Evolutionary conservation across 2,113 vertebrate genomes (phyloP).

Genomic region (Amphilophus citrinellus): DNA sequence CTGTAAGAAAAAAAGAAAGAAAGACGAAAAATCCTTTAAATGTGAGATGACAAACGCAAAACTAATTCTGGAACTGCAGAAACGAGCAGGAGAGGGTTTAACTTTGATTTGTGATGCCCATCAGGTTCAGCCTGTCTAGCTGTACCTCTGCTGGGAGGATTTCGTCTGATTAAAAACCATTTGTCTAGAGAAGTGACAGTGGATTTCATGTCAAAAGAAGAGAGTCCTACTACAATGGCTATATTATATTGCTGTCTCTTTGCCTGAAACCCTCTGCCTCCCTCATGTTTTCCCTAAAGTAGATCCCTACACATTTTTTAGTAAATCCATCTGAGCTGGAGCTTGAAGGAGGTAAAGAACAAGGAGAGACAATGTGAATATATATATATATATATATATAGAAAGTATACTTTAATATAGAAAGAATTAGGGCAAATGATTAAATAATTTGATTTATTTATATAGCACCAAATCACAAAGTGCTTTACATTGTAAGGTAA

Average conservation of each 20-base stretch:
- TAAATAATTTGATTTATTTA: not conserved
- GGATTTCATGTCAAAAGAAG: conserved; percentile 28
- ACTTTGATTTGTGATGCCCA: conserved; percentile 60
- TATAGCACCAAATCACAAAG: too few species aligned
- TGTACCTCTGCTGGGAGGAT: conserved; percentile 42
- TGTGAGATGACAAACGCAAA: conserved; percentile 28
- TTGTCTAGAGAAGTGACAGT: conserved; percentile 48
- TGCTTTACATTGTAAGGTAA: too few species aligned
- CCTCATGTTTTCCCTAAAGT: not conserved
- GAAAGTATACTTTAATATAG: not conserved
- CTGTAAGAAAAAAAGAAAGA: not conserved
- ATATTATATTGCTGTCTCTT: conserved; percentile 25
- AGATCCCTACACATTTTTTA: not conserved
- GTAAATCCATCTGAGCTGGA: not conserved
- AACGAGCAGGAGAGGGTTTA: conserved; percentile 42
- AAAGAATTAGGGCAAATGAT: not conserved
- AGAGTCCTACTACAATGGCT: conserved; percentile 26
- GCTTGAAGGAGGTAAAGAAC: not conserved
- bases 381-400: not conserved
- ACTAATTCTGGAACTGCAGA: conserved; percentile 26
- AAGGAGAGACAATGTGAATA: not conserved
- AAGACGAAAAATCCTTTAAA: not conserved
- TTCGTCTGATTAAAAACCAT: conserved; percentile 64
- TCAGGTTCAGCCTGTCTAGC: conserved; percentile 43
- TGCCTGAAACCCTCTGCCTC: not conserved